Base-by-base conservation (phyloP, 2,113 vertebrate species). In the Neoarius graeffei region DNA sequence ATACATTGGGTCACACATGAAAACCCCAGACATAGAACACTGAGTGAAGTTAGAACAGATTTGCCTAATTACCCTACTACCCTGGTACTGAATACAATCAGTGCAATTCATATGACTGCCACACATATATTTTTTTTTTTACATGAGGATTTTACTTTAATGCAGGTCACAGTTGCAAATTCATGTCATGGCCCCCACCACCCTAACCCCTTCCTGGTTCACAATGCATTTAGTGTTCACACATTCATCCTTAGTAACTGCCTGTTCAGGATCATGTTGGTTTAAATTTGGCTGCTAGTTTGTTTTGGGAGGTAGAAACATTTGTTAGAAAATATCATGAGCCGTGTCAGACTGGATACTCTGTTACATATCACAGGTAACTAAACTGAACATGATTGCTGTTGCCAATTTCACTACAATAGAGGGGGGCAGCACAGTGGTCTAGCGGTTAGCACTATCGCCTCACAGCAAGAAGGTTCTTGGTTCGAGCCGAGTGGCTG, bases 51-150 rank as follows among this genome's bases (percentile, higher is more conserved):
- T 20, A 35, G 69, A 71, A 42, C 84, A 67, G 35, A 84, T 81
- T 81, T 50, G 19, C 23, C 66, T 48, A 85, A 85, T 83, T 81
- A 86, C 48, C 69, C 85, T 57, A 56, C 52, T 81, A 86, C 48
- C 69, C 85, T 57, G 62, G 81, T 62, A 57, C 23, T 60, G 71
- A 85, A 79, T 56, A 80, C 71, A 71, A 64, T 71, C 79, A 82
- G 20, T 8, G 69, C 62, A 5, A 13, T n/a, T 77, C 50, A 30
- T 48, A n/a, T 25, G 66, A 86, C 69, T 83, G 42, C 76, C 54
- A 8, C 50, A 59, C 11, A 23, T 42, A 67, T 19, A 11, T 42
- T 5, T 73, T 73, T 23, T 23, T n/a, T 66, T 67, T 42, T 3
- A 17, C 15, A 73, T 74, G 7, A 73, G 71, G 35, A 5, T 76